phyloP scores from a whole-genome alignment of 2,888 invertebrate genomes.

The Ommatoiulus sabulosus region DNA sequence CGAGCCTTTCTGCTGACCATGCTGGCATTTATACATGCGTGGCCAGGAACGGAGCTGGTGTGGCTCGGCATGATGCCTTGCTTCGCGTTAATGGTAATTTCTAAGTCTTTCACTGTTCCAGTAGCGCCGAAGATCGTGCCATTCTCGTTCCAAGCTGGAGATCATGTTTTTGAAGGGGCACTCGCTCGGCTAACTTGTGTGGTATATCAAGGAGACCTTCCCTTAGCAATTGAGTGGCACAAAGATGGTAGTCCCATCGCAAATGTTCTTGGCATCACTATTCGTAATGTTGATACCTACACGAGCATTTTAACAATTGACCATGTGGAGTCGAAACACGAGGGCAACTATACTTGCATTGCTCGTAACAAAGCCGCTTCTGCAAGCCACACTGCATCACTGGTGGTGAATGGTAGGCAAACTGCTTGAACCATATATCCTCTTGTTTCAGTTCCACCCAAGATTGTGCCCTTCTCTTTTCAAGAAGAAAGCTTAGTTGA shows the following conservation, averaged over 20 bases:
- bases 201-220: slow-evolving; percentile 57
- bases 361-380: slow-evolving; percentile 54
- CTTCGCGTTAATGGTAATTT: slow-evolving; percentile 56
- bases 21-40: slow-evolving; percentile 66
- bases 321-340: slow-evolving; percentile 55
- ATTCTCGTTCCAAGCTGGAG: slow-evolving; percentile 56
- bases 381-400: slow-evolving; percentile 54
- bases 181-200: slow-evolving; percentile 56
- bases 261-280: not conserved
- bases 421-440: not conserved
- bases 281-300: slow-evolving; percentile 54
- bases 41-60: slow-evolving; percentile 56
- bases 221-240: slow-evolving; percentile 50
- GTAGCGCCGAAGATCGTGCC: slow-evolving; percentile 77
- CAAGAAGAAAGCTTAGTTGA: slow-evolving; percentile 57
- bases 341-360: slow-evolving; percentile 55
- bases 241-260: slow-evolving; percentile 51
- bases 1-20: slow-evolving; percentile 64
- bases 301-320: slow-evolving; percentile 58
- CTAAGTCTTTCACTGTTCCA: slow-evolving; percentile 66
- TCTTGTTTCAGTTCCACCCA: slow-evolving; percentile 59
- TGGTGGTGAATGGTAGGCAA: slow-evolving; percentile 55
- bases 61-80: slow-evolving; percentile 5
- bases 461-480: slow-evolving; percentile 54
- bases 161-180: slow-evolving; percentile 56